Base-by-base conservation (phyloP, 2,888 invertebrate species). In the Cheilosia soror region DNA sequence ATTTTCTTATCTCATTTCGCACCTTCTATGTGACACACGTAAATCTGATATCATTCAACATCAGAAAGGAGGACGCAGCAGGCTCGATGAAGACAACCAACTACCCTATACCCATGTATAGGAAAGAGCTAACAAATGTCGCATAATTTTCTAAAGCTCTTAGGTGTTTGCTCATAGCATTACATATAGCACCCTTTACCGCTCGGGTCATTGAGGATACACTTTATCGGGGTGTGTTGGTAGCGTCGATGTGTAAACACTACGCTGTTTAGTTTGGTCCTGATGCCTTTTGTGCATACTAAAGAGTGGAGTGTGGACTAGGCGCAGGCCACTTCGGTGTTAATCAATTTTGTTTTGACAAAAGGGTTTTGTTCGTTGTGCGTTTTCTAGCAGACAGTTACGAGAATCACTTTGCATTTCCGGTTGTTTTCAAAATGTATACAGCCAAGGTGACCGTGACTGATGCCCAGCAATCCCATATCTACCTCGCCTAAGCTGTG, bases 41-140 rank as follows among this genome's bases (percentile, higher is more conserved):
- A 85, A 85, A 85, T 85, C 84, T 80, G 84, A 81, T 85, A 81
- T 76, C 71, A 80, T 81, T 80, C 84, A 80, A 76, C 75, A 66
- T 71, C 71, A 84, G 47, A 71, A 71, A 55, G 76, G 63, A 75
- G 47, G 58, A 65, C 57, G 37, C 29, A 42, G 31, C 57, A 47
- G 62, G 57, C 55, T 57, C 57, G 51, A 77, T 82, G 60, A 78
- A 71, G 68, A 79, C 79, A 49, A 63, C 69, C 72, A 65, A 49
- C 63, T 37, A 57, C 47, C 53, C 37, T 20, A 55, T 55, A 55
- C 58, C 58, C 47, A n/a, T 40, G 40, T 37, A 37, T 7, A 49
- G 71, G 69, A 33, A 66, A 76, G 65, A 51, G 72, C 84, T 76
- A 76, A 85, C 84, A 85, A 80, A 85, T 85, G 84, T 76, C 84